Evolutionary conservation across 1,140 invertebrate genomes (phyloP), one percentile per base, ranked within the genome.

Genomic region (Cydia amplana): DNA sequence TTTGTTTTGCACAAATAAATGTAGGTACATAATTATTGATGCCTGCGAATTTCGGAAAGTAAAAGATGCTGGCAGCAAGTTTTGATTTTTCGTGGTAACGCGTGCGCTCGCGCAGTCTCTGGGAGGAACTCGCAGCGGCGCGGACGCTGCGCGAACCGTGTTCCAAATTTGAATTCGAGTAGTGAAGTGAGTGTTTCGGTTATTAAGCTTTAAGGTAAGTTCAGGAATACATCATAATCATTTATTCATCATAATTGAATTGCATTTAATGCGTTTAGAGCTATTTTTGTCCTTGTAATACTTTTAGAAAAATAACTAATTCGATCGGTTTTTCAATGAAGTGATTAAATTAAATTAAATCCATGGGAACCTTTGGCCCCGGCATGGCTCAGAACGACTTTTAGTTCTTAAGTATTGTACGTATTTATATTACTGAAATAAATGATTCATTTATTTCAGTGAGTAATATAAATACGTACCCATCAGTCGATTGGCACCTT

Each of bases 1-100:
- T 51, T 51, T 32, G 1, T 65, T 36, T 65, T 67, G 23, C 16
- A 7, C 43, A 46, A 14, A 46, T 43, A 43, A 9, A 43, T 3
- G 25, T 25, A 25, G 25, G 25, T 28, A 28, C 40, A 2, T 43
- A 46, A 46, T 46, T 36, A 32, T 28, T 67, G 64, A 67, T 70
- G 32, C 32, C n/a, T 40, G 4, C 14, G 9, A 40, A 70, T 70
- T 70, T 70, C 16, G 32, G 65, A 43, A 70, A 70, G 65, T 70
- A 70, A 70, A 36, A 70, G 65, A 70, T 70, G 65, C 5, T 43
- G 64, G 64, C 32, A 40, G 65, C 28, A 20, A 70, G 65, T 70
- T 70, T 70, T 43, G 65, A 40, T 70, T 16, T 70, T 36, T 10
- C 65, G 32, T 43, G 32, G 28, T 32, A 18, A 10, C 2, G 28